Conservation (phyloP, 2,888 invertebrate species). For the Lepidochitona cinerea region DNA sequence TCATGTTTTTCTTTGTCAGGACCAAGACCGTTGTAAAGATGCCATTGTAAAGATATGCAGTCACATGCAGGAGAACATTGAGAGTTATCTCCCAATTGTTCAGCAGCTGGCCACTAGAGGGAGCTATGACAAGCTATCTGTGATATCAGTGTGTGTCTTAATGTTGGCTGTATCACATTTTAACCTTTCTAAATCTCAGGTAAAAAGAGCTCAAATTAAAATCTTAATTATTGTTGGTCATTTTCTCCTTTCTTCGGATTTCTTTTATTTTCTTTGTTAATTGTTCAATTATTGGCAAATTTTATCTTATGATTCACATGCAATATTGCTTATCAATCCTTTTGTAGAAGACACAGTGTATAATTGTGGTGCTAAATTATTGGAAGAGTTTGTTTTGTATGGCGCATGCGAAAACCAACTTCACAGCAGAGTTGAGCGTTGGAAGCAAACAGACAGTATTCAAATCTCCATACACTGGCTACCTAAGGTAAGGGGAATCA, state of each 20-base stretch:
- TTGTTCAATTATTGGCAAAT: no score
- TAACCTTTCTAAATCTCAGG: constrained; percentile 42
- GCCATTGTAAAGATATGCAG: constrained; percentile 35
- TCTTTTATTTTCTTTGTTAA: no score
- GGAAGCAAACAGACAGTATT: constrained; percentile 29
- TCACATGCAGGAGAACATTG: constrained; percentile 37
- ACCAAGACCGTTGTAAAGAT: constrained; percentile 42
- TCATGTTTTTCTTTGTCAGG: constrained; percentile 26
- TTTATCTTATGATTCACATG: no score
- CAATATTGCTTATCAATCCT: no score
- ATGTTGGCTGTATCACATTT: constrained; percentile 48
- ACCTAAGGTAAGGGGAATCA: constrained; percentile 60
- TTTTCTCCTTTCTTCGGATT: no score
- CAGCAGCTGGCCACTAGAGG: constrained; percentile 43
- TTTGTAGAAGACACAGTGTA: no score
- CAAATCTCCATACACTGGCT: constrained; percentile 52
- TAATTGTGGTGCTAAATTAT: no score
- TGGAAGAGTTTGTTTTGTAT: constrained; percentile 49
- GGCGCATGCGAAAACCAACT: constrained; percentile 49
- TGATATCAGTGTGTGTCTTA: constrained; percentile 45
- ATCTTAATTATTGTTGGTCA: no score
- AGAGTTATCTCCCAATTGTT: constrained; percentile 43
- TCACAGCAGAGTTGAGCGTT: constrained; percentile 38
- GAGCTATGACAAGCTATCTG: constrained; percentile 49
- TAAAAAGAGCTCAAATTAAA: no score